A percentile compares a stretch with the other conserved stretches of the same genome.
These are phyloP conservation scores for Microctenopoma stevenorrisi DNA, from an alignment of 2,797 vertebrate species.

Conservation along the genomic window DNA sequence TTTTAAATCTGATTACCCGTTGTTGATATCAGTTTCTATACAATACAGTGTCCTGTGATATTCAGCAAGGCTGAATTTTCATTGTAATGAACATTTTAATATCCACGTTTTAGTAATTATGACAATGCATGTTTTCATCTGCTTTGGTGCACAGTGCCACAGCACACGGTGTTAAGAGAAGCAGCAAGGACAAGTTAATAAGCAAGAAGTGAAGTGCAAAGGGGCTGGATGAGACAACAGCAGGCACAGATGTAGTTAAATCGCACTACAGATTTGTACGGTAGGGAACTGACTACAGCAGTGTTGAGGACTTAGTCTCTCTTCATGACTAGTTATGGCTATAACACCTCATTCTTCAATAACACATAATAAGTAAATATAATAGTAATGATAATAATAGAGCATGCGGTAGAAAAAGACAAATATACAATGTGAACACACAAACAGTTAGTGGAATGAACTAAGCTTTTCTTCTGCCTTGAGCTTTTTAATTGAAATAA, in stretches of 20 bases:
- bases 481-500: too few relatives aligned
- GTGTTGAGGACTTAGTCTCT: conserved; percentile 28
- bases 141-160: conserved; percentile 1
- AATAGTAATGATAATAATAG: too few relatives aligned
- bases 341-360: too few relatives aligned
- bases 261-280: background rate
- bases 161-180: conserved; percentile 2
- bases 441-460: too few relatives aligned
- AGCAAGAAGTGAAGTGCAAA: conserved; percentile 1
- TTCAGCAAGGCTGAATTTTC: conserved; percentile 38
- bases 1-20: conserved; percentile 64
- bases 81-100: conserved; percentile 55
- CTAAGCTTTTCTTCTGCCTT: too few relatives aligned
- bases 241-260: background rate
- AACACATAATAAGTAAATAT: background rate
- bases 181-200: background rate
- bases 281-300: too few relatives aligned
- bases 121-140: background rate
- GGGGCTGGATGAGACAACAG: background rate
- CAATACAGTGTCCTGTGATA: conserved; percentile 20
- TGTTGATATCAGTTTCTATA: conserved; percentile 48
- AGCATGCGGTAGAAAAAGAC: too few relatives aligned
- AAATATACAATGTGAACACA: too few relatives aligned
- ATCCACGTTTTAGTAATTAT: conserved; percentile 36
- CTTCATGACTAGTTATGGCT: background rate